phyloP scores from a whole-genome alignment of 2,888 invertebrate species.

The Drosophila macrospina region DNA sequence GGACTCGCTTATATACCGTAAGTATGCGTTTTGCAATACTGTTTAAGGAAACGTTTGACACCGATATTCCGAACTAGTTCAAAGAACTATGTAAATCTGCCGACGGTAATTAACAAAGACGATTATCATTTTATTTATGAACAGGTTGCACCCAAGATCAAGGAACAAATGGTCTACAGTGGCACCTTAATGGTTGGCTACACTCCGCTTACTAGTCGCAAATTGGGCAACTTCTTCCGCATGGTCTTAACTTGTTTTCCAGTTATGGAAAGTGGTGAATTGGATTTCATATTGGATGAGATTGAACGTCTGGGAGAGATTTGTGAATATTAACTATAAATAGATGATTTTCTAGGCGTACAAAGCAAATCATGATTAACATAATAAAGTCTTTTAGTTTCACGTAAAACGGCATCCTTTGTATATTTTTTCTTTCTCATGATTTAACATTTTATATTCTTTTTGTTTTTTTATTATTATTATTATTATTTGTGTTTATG shows the following conservation, averaged over 20 bases:
- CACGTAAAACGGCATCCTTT: constrained; percentile 51
- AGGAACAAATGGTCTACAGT: constrained; percentile 88
- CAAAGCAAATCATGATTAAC: background rate
- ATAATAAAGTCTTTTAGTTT: constrained; percentile 19
- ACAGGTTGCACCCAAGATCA: constrained; percentile 89
- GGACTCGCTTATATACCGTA: constrained; percentile 85
- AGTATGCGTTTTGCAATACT: background rate
- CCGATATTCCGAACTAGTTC: background rate
- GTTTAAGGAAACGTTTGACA: too few species aligned
- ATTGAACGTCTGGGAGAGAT: constrained; percentile 88
- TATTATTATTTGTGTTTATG: constrained; percentile 30
- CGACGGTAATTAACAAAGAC: background rate
- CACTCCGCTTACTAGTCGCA: constrained; percentile 88
- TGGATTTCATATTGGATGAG: constrained; percentile 88
- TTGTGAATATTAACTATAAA: constrained; percentile 16
- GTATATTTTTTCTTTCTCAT: constrained; percentile 64
- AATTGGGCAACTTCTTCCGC: constrained; percentile 91
- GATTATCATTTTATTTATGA: background rate
- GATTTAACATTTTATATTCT: constrained; percentile 67
- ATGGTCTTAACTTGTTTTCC: constrained; percentile 92
- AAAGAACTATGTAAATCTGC: background rate
- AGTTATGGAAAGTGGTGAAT: constrained; percentile 86
- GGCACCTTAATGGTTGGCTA: constrained; percentile 92
- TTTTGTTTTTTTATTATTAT: constrained; percentile 22
- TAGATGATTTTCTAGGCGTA: background rate